Percentiles rank a stretch among this genome's conserved stretches.
Conservation (phyloP, 2,797 vertebrate species). For the Masticophis lateralis region DNA sequence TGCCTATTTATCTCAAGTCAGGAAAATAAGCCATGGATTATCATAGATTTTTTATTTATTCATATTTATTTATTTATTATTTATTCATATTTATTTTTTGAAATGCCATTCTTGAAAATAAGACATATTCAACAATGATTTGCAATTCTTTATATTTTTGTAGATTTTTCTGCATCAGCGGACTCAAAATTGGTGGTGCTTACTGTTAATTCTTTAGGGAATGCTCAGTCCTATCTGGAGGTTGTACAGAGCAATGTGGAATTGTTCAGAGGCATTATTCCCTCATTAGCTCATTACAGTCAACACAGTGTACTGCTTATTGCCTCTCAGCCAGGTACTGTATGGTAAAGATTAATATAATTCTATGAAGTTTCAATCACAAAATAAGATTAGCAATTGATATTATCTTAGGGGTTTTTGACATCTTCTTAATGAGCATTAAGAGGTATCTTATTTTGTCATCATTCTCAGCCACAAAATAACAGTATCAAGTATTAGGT, state of each 20-base stretch:
- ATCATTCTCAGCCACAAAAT: not conserved
- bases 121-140: not conserved
- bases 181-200: conserved; percentile 88
- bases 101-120: not conserved
- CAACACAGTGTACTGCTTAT: conserved; percentile 82
- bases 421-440: not conserved
- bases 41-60: not conserved
- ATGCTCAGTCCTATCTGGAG: conserved; percentile 84
- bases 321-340: conserved; percentile 90
- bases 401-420: not conserved
- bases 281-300: conserved; percentile 79
- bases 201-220: conserved; percentile 87
- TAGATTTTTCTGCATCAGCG: conserved; percentile 84
- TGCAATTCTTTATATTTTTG: conserved; percentile 39
- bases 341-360: not conserved
- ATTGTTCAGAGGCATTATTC: conserved; percentile 84
- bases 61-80: too few relatives aligned
- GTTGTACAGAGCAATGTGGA: conserved; percentile 93
- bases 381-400: conserved; percentile 13
- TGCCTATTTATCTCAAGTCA: not conserved
- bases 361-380: not conserved
- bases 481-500: not conserved
- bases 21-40: not conserved
- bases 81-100: not conserved
- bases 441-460: conserved; percentile 33